Percentiles rank a stretch among this genome's conserved stretches.
Evolutionary conservation across 2,113 vertebrate genomes (phyloP).

Genomic region (Erinaceus europaeus): DNA sequence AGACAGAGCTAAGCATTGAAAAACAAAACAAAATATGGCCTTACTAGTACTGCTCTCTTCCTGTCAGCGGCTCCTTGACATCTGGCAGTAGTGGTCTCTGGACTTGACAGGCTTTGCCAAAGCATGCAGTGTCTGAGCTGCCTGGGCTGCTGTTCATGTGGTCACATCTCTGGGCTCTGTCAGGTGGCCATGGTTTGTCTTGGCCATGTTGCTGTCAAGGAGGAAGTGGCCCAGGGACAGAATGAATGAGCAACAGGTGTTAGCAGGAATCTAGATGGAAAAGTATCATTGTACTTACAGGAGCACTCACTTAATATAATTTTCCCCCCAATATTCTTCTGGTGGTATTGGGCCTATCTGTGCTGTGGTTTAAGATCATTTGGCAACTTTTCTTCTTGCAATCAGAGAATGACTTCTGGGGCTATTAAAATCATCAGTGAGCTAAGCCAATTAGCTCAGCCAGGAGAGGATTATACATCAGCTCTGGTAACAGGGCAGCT

Average conservation of each 20-base stretch:
- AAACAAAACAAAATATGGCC: neutral
- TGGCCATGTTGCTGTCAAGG: neutral
- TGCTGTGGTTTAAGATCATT: constrained; percentile 65
- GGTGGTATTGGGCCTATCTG: neutral
- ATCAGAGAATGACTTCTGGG: constrained; percentile 68
- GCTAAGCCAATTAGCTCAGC: constrained; percentile 59
- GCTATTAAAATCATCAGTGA: constrained; percentile 63
- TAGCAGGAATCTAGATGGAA: constrained; percentile 49
- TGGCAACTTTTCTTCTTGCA: constrained; percentile 52
- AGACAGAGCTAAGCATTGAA: too few relatives aligned
- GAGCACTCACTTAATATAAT: constrained; percentile 52
- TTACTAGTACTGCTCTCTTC: neutral
- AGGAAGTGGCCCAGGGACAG: neutral
- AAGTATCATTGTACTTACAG: constrained; percentile 39
- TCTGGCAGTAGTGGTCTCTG: neutral
- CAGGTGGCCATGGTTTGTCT: constrained; percentile 4
- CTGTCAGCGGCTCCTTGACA: neutral
- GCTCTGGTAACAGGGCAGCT: constrained; percentile 13
- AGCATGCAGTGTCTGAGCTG: neutral
- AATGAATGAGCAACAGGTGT: neutral
- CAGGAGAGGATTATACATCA: constrained; percentile 17
- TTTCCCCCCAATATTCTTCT: constrained; percentile 34
- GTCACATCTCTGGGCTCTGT: neutral
- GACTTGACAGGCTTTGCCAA: neutral
- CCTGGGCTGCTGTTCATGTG: neutral